Conservation (phyloP, 1,140 invertebrate species). For the Drosophila athabasca region DNA sequence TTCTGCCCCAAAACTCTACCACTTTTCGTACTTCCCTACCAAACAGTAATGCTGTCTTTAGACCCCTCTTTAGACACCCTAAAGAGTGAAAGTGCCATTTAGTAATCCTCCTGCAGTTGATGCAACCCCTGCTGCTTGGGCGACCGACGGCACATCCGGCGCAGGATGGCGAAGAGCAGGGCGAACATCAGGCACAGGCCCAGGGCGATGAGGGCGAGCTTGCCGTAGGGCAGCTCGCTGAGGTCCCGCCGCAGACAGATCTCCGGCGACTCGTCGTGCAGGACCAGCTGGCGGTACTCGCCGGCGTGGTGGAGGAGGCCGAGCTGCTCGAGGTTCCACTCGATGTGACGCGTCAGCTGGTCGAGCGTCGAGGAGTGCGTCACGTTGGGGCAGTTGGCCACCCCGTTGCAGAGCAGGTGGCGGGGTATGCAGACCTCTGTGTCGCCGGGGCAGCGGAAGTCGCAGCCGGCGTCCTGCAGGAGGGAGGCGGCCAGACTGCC, state of each 20-base stretch:
- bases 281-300: slow-evolving; percentile 83
- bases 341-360: slow-evolving; percentile 84
- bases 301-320: slow-evolving; percentile 84
- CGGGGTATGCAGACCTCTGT: slow-evolving; percentile 91
- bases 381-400: slow-evolving; percentile 90
- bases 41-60: too few relatives aligned
- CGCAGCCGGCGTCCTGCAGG: slow-evolving; percentile 88
- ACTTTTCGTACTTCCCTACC: too few relatives aligned
- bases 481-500: slow-evolving; percentile 90
- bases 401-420: slow-evolving; percentile 92
- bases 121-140: slow-evolving; percentile 56
- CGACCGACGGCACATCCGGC: slow-evolving; percentile 82
- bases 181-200: slow-evolving; percentile 83
- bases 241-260: slow-evolving; percentile 84
- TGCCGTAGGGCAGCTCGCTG: slow-evolving; percentile 84
- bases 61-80: too few relatives aligned
- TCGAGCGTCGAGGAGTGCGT: slow-evolving; percentile 84
- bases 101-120: slow-evolving; percentile 68
- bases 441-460: slow-evolving; percentile 93
- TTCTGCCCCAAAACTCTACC: too few relatives aligned
- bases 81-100: slow-evolving; percentile 20
- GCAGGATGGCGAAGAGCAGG: slow-evolving; percentile 83
- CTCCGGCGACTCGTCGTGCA: slow-evolving; percentile 88
- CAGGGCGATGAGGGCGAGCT: slow-evolving; percentile 85
- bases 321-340: slow-evolving; percentile 85